phyloP scores from a whole-genome alignment of 2,888 invertebrate species.

The Caenorhabditis sp. region DNA sequence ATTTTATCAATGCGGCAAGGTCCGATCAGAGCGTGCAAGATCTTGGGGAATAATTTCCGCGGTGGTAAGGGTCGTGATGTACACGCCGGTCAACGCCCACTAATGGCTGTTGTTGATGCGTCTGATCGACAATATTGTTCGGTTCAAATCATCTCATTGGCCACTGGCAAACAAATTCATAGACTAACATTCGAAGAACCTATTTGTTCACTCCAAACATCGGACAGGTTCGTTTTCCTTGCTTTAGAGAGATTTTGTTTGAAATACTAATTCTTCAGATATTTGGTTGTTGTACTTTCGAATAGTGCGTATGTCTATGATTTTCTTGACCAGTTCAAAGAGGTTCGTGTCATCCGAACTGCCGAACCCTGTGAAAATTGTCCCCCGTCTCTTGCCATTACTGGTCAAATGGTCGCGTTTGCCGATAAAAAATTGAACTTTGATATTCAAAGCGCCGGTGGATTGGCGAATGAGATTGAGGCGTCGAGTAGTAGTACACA shows the following conservation, averaged over 20 bases:
- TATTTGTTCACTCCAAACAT: conserved; percentile 71
- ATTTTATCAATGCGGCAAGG: conserved; percentile 93
- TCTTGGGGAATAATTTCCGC: conserved; percentile 44
- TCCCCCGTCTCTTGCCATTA: conserved; percentile 55
- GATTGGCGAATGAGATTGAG: conserved; percentile 44
- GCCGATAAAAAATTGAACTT: conserved; percentile 69
- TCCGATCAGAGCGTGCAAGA: conserved; percentile 82
- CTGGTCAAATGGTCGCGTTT: conserved; percentile 60
- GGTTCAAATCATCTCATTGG: conserved; percentile 72
- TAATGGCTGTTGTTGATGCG: conserved; percentile 66
- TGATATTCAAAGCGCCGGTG: conserved; percentile 63
- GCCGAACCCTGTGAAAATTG: conserved; percentile 48
- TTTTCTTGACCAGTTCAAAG: conserved; percentile 53
- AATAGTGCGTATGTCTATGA: conserved; percentile 72
- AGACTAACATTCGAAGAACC: conserved; percentile 70
- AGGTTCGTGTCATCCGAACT: conserved; percentile 46
- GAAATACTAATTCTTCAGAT: too few species aligned
- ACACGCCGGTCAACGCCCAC: conserved; percentile 45
- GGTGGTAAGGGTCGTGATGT: conserved; percentile 10
- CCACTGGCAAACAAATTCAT: conserved; percentile 71
- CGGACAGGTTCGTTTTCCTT: conserved; percentile 49
- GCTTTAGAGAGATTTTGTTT: too few species aligned
- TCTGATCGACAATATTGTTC: conserved; percentile 71
- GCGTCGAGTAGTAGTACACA: conserved; percentile 70
- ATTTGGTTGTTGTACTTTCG: conserved; percentile 55